Base-by-base conservation (phyloP, 1,140 invertebrate species). In the Philotrypesis tridentata region DNA sequence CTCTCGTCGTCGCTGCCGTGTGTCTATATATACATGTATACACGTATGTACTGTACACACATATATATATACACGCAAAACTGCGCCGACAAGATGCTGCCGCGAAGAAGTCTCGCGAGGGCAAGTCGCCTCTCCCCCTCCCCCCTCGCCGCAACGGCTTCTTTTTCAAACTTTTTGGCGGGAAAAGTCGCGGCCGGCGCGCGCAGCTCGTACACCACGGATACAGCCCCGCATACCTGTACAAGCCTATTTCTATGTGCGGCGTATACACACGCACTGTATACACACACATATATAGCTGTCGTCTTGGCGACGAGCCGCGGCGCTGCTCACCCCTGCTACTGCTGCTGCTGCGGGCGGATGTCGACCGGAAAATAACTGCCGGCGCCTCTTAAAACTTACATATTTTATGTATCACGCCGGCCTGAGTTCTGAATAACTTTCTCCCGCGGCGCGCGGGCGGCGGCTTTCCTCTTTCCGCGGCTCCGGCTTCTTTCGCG, bases 161-260 rank as follows among this genome's bases (percentile, higher is more conserved):
- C 27, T 77, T 77, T 79, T 70, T 79, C 37, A 5, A 68, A 75
- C 60, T 31, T 70, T 70, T 60, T 70, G 31, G 73, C 72, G 70
- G 82, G 65, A 55, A 48, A 78, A 80, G 83, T 83, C 76, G 77
- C 65, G 74, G n/a, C n/a, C 61, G 4, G 63, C 74, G 78, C 67
- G 31, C 31, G 25, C 25, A 33, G 68, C 68, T 71, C 43, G 23
- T 70, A 33, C 14, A 37, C n/a, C n/a, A n/a, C n/a, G n/a, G n/a
- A n/a, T n/a, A n/a, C n/a, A n/a, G n/a, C n/a, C n/a, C n/a, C n/a
- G n/a, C n/a, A n/a, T n/a, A n/a, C n/a, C n/a, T n/a, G n/a, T n/a
- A n/a, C n/a, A n/a, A n/a, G n/a, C n/a, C n/a, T n/a, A n/a, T n/a
- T n/a, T n/a, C n/a, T n/a, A n/a, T n/a, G n/a, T n/a, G n/a, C n/a